Conservation (phyloP, 2,888 invertebrate genomes). For the Lycia hirtaria region DNA sequence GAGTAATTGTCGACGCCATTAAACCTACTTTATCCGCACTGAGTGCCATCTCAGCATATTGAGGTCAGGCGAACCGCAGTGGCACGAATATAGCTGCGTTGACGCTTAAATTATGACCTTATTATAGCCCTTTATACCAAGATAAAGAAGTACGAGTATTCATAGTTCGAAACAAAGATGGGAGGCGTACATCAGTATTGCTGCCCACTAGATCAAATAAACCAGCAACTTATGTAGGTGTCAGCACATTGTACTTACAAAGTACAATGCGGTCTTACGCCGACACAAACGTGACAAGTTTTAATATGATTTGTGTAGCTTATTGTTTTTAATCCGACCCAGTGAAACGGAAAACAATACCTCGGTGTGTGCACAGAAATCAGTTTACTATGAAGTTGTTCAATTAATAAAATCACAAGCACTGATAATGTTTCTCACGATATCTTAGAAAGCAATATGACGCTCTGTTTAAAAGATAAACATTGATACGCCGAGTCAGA, state of each 20-base stretch:
- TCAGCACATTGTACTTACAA: slow-evolving; percentile 41
- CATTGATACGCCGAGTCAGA: slow-evolving; percentile 50
- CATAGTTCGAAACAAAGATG: slow-evolving; percentile 39
- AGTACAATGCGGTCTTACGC: slow-evolving; percentile 36
- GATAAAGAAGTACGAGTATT: slow-evolving; percentile 45
- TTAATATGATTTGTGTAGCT: slow-evolving; percentile 51
- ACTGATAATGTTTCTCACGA: slow-evolving; percentile 52
- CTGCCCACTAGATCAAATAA: slow-evolving; percentile 38
- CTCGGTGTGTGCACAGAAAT: slow-evolving; percentile 36
- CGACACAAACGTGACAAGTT: slow-evolving; percentile 47
- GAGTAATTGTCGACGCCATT: slow-evolving; percentile 31
- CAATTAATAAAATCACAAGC: slow-evolving; percentile 35
- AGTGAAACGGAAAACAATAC: slow-evolving; percentile 33
- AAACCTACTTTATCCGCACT: slow-evolving; percentile 37
- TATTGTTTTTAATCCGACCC: slow-evolving; percentile 46
- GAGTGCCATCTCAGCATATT: slow-evolving; percentile 44
- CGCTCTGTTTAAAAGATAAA: slow-evolving; percentile 49
- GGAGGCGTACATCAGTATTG: slow-evolving; percentile 39
- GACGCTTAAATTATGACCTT: slow-evolving; percentile 47
- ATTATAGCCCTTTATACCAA: slow-evolving; percentile 49
- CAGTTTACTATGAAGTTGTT: slow-evolving; percentile 40
- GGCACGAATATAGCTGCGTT: slow-evolving; percentile 46
- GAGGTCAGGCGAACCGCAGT: slow-evolving; percentile 44
- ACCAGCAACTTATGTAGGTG: slow-evolving; percentile 31
- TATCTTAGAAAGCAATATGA: slow-evolving; percentile 55